Base-by-base conservation (phyloP, 2,113 vertebrate species). In the Tachuris rubrigastra region DNA sequence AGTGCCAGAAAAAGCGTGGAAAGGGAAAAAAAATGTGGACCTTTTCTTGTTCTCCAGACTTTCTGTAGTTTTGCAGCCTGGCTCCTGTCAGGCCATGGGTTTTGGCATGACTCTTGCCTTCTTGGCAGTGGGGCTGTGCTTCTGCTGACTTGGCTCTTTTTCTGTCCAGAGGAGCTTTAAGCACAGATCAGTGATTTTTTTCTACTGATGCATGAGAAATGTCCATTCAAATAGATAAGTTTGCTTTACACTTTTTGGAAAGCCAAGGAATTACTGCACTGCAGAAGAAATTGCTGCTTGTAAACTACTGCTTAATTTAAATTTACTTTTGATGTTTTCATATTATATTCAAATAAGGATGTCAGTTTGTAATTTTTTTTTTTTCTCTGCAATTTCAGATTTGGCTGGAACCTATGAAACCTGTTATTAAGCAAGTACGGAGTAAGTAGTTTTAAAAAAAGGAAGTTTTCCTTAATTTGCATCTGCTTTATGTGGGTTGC, bases 361-460 rank as follows among this genome's bases (percentile, higher is more conserved):
- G 37, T 35, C 12, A 17, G 56, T 89, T 87, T 82, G 60, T 58
- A 39, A 60, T 68, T 80, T 78, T 94, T 96, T 94, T 96, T 89
- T 44, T 95, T 59, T 35, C 93, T 81, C 94, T 96, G 94, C 90
- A 42, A 91, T 96, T 97, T 81, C 95, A 99, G 99, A 98, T 99
- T 96, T 99, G 99, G 99, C 98, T 99, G 94, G 99, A 99, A 81
- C 98, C 99, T 37, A 98, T 98, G 93, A 99, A 99, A 95, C 98
- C 98, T 88, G 90, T 99, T 84, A 92, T 97, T 91, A 99, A 98
- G 95, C 99, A 99, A 99, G 98, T 99, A 88, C 98, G 98, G 98
- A 98, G 99, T 99, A 98, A 99, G 99, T 98, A 93, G 63, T 62
- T 92, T 91, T 49, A 31, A 56, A 82, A 82, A 96, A 96, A 82